Conservation (phyloP, 1,140 invertebrate genomes). For the Reticulitermes speratus region DNA sequence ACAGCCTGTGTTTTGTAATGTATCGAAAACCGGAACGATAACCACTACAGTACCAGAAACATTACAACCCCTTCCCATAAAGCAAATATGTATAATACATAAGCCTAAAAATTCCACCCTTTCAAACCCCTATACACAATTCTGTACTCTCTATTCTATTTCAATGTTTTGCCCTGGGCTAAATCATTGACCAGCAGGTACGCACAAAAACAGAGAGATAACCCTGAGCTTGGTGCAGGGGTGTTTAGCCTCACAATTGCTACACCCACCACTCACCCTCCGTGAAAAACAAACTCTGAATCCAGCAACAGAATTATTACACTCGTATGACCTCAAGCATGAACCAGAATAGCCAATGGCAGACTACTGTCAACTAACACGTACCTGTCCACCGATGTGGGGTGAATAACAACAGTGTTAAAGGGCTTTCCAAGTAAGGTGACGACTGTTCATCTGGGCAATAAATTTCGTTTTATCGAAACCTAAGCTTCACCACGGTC, state of each 20-base stretch:
- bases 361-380: neutral
- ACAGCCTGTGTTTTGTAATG: neutral
- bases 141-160: neutral
- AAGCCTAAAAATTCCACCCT: neutral
- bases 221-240: neutral
- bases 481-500: too few species aligned
- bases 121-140: neutral
- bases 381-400: neutral
- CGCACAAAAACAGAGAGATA: neutral
- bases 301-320: neutral
- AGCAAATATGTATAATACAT: neutral
- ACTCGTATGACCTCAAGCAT: neutral
- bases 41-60: neutral
- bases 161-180: constrained; percentile 8
- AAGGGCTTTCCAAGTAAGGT: too few species aligned
- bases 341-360: neutral
- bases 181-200: neutral
- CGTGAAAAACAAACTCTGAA: neutral
- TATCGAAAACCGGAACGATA: neutral
- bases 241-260: neutral
- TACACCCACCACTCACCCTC: neutral
- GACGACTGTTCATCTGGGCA: too few species aligned
- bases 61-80: neutral
- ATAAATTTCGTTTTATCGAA: too few species aligned
- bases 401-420: too few species aligned